Conservation (phyloP, 2,888 invertebrate species). For the Hesperia comma region DNA sequence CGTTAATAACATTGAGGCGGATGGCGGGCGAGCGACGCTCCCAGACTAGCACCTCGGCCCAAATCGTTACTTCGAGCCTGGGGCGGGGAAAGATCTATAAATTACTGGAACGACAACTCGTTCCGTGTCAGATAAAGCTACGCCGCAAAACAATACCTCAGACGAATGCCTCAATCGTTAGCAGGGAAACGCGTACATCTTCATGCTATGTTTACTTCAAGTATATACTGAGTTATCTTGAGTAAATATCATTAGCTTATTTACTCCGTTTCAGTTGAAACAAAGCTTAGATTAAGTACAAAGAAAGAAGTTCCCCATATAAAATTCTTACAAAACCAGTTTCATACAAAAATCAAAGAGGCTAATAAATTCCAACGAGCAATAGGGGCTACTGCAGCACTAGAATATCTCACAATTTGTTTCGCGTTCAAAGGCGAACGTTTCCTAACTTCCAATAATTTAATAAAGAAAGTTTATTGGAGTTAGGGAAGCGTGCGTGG, state of each 20-base stretch:
- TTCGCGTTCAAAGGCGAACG: conserved; percentile 80
- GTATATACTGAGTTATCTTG: conserved; percentile 61
- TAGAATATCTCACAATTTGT: conserved; percentile 71
- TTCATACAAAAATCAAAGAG: conserved; percentile 4
- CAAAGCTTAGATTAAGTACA: background rate
- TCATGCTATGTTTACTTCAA: conserved; percentile 74
- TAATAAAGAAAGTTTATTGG: conserved; percentile 81
- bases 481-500: conserved; percentile 78
- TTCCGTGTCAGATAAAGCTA: conserved; percentile 80
- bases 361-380: conserved; percentile 11
- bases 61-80: conserved; percentile 68
- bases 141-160: conserved; percentile 78
- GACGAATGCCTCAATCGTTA: conserved; percentile 76
- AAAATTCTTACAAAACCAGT: background rate
- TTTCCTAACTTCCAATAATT: conserved; percentile 83
- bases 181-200: conserved; percentile 70
- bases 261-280: background rate
- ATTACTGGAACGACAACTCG: conserved; percentile 81
- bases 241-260: conserved; percentile 9
- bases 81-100: conserved; percentile 80
- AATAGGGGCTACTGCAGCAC: conserved; percentile 63
- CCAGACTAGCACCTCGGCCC: conserved; percentile 60
- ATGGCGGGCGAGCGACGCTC: conserved; percentile 54
- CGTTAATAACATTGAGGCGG: conserved; percentile 70
- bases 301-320: no score